Conservation (phyloP, 2,888 invertebrate genomes). For the Apodemia arnacis region DNA sequence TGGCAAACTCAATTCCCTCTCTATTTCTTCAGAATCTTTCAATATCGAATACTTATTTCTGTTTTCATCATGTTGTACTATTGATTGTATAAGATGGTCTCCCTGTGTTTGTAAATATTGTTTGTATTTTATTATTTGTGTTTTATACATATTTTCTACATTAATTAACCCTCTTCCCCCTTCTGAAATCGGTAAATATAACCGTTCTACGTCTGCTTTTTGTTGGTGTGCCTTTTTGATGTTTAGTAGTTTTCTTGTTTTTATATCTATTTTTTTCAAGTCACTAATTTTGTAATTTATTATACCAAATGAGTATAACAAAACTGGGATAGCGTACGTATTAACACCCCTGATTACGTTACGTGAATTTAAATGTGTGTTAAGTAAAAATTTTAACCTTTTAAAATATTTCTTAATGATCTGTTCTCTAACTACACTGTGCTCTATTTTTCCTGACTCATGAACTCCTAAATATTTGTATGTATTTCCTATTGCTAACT, state of each 20-base stretch:
- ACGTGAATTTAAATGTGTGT: too few species aligned
- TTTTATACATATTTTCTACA: too few species aligned
- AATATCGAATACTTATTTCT: constrained; percentile 45
- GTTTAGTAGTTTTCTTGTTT: constrained; percentile 60
- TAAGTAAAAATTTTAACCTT: too few species aligned
- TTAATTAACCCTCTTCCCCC: too few species aligned
- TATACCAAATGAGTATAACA: constrained; percentile 35
- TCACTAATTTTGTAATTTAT: constrained; percentile 36
- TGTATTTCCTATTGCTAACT: constrained; percentile 5
- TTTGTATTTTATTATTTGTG: too few species aligned
- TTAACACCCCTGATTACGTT: too few species aligned
- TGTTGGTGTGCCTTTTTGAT: constrained; percentile 66
- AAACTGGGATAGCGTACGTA: not conserved
- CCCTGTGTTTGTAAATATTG: constrained; percentile 32
- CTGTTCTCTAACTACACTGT: too few species aligned
- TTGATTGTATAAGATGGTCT: constrained; percentile 45
- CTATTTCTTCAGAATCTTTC: not conserved
- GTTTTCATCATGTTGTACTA: constrained; percentile 44
- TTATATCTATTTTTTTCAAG: constrained; percentile 32
- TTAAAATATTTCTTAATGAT: too few species aligned
- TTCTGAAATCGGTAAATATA: too few species aligned
- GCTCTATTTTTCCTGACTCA: too few species aligned
- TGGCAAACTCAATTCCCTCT: not conserved
- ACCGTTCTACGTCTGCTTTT: constrained; percentile 40
- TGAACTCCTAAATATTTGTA: constrained; percentile 56